Evolutionary conservation across 2,113 vertebrate species (phyloP), one percentile per base, ranked within the genome.

Genomic region (Ahaetulla prasina): DNA sequence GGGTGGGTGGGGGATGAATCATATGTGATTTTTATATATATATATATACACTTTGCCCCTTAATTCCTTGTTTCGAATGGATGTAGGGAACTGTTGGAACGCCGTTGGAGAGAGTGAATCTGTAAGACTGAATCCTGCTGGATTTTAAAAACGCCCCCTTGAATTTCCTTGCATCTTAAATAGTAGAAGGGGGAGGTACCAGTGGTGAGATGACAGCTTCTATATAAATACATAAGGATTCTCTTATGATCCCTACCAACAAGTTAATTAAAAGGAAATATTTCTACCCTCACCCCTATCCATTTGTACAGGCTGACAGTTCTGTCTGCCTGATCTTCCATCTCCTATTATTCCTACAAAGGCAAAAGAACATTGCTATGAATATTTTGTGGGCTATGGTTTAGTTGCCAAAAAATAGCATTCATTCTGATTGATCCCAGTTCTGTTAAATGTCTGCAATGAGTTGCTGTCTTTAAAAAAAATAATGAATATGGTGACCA

Each of bases 1-100:
- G 1, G 18, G 2, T 2, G 47, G 47, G 30, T 16, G 5, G 53
- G 35, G 2, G 20, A 14, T 43, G 23, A 39, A 60, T 22, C 10
- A 0, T 1, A 11, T 20, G 16, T 43, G 1, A 9, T 45, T 3
- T 10, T 25, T 16, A 43, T 74, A n/a, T n/a, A n/a, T n/a, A n/a
- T n/a, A n/a, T n/a, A n/a, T n/a, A n/a, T n/a, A n/a, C n/a, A 16
- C 14, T 55, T 35, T 53, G 3, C 80, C 30, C 22, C 22, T 89
- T 84, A 8, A 52, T 68, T 25, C 39, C 39, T 85, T 47, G 12
- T 35, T 43, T 25, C 47, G 54, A 86, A n/a, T 14, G 22, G 50
- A 50, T 88, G 45, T 60, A 30, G 3, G 63, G 52, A 18, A 7
- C 54, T 52, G 25, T 49, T 27, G 80, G 50, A 52, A 52, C 11